These are phyloP conservation scores for Coelopa frigida DNA, from an alignment of 1,140 invertebrate species.

Conservation along the genomic window DNA sequence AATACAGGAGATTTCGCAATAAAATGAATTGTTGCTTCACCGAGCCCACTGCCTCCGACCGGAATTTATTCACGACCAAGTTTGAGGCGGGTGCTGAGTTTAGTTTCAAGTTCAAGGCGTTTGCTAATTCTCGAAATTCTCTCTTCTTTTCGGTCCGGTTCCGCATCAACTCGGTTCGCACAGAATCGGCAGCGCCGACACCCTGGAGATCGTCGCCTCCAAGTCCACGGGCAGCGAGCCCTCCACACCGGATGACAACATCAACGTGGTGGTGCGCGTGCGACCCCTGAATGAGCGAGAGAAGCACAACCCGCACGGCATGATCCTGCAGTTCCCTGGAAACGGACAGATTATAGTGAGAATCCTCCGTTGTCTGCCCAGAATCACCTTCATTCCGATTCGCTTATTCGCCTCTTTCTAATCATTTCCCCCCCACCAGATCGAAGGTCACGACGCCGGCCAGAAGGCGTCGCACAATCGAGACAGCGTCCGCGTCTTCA, in stretches of 20 bases:
- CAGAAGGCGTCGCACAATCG: conserved; percentile 38
- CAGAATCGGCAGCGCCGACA: conserved; percentile 42
- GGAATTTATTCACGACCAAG: too few species aligned
- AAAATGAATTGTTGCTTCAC: too few species aligned
- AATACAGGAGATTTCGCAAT: too few species aligned
- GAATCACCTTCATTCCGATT: neutral
- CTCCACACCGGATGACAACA: conserved; percentile 61
- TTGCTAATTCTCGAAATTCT: too few species aligned
- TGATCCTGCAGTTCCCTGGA: conserved; percentile 66
- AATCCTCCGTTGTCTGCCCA: neutral
- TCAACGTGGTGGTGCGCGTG: conserved; percentile 71
- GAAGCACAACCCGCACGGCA: conserved; percentile 52
- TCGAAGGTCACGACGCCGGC: conserved; percentile 44
- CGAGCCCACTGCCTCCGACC: too few species aligned
- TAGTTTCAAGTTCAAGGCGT: too few species aligned
- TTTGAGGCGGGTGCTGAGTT: too few species aligned
- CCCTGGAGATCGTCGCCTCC: conserved; percentile 39
- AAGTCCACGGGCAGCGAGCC: conserved; percentile 39
- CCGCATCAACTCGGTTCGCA: neutral
- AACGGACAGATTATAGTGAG: conserved; percentile 68
- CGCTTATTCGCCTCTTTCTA: neutral
- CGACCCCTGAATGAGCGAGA: conserved; percentile 64
- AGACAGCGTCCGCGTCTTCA: conserved; percentile 68
- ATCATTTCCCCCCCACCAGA: conserved; percentile 22
- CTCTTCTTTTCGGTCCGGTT: too few species aligned